A percentile compares a stretch with the other conserved stretches of the same genome.
Conservation (phyloP, 2,888 invertebrate genomes). For the Amphipoea lucens region DNA sequence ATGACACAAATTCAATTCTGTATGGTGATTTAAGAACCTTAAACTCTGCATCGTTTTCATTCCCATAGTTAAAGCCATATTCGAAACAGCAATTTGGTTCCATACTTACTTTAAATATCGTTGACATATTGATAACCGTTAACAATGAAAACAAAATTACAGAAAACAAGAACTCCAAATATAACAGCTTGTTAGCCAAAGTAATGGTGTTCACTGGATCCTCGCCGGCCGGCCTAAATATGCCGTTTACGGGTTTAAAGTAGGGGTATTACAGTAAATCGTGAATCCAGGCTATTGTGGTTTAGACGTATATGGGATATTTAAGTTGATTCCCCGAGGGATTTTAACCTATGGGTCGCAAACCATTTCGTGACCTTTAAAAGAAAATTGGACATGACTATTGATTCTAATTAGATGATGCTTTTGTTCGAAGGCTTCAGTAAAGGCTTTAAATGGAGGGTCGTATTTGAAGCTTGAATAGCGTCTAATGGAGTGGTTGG, state of each 20-base stretch:
- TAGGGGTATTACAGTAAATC: constrained; percentile 80
- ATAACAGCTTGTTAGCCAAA: constrained; percentile 65
- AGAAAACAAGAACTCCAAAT: constrained; percentile 52
- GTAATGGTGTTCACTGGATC: constrained; percentile 59
- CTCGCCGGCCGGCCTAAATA: constrained; percentile 64
- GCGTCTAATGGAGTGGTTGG: constrained; percentile 45
- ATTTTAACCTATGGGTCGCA: constrained; percentile 75
- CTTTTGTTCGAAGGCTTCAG: constrained; percentile 63
- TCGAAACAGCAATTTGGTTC: constrained; percentile 21
- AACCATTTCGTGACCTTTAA: constrained; percentile 75
- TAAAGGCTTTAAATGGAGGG: constrained; percentile 53
- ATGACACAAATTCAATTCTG: not conserved
- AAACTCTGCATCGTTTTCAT: not conserved
- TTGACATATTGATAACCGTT: constrained; percentile 49
- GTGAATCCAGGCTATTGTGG: constrained; percentile 81
- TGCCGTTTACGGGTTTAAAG: constrained; percentile 75
- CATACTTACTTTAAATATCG: constrained; percentile 34
- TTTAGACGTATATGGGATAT: constrained; percentile 81
- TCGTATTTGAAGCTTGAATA: constrained; percentile 40
- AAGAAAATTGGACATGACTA: constrained; percentile 78
- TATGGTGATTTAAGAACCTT: constrained; percentile 1
- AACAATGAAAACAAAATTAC: constrained; percentile 58
- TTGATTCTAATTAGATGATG: constrained; percentile 76
- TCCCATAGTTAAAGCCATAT: constrained; percentile 39
- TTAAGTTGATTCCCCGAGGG: constrained; percentile 73